Evolutionary conservation across 2,888 invertebrate genomes (phyloP).

Genomic region (Patella caerulea): DNA sequence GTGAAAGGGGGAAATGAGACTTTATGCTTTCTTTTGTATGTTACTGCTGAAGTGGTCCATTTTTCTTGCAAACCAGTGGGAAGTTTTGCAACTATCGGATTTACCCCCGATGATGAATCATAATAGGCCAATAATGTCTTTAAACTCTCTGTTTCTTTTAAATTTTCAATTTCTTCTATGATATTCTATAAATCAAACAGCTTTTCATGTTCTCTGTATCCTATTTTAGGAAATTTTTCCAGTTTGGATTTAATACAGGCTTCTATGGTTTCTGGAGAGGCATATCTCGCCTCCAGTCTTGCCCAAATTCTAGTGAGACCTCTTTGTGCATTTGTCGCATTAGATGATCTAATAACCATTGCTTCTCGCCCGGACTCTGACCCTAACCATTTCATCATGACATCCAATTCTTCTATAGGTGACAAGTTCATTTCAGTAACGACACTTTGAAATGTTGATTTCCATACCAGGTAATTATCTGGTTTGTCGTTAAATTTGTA

Average conservation of each 20-base stretch:
- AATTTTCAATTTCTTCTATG: slow-evolving; percentile 30
- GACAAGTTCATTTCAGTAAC: slow-evolving; percentile 11
- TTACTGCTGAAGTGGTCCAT: slow-evolving; percentile 32
- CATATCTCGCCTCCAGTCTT: slow-evolving; percentile 36
- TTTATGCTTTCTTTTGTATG: slow-evolving; percentile 31
- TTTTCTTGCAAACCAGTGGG: slow-evolving; percentile 39
- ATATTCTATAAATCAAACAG: slow-evolving; percentile 33
- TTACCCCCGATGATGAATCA: slow-evolving; percentile 37
- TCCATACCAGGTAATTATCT: slow-evolving; percentile 15
- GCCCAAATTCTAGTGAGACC: slow-evolving; percentile 25
- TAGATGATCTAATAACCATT: slow-evolving; percentile 26
- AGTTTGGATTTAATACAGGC: slow-evolving; percentile 30
- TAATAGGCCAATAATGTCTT: slow-evolving; percentile 30
- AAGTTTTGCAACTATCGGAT: slow-evolving; percentile 38
- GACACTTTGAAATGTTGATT: slow-evolving; percentile 18
- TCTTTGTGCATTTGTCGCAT: slow-evolving; percentile 17
- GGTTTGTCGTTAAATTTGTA: slow-evolving; percentile 20
- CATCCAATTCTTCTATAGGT: slow-evolving; percentile 24
- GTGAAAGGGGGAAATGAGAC: slow-evolving; percentile 39
- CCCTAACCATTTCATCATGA: slow-evolving; percentile 29
- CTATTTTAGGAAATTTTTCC: slow-evolving; percentile 32
- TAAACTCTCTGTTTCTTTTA: slow-evolving; percentile 32
- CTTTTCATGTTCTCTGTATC: slow-evolving; percentile 29
- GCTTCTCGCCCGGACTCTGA: slow-evolving; percentile 26
- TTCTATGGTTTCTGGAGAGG: slow-evolving; percentile 32